A percentile compares a stretch with the other conserved stretches of the same genome.
phyloP scores from a whole-genome alignment of 2,797 vertebrate species.

The Strix occidentalis region DNA sequence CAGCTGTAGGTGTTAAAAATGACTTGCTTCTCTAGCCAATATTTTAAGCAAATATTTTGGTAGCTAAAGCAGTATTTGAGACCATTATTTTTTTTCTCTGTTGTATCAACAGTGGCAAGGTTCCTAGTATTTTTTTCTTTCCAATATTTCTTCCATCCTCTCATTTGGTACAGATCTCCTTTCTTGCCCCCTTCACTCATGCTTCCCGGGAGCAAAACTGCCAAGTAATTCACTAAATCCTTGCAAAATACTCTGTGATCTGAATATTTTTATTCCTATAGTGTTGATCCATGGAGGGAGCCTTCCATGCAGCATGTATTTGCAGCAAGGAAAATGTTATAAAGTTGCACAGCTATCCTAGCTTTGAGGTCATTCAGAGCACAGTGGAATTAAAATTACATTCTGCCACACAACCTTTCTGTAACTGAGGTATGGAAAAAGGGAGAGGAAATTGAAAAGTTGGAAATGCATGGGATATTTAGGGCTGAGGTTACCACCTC shows the following conservation, averaged over 20 bases:
- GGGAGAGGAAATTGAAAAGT: constrained; percentile 44
- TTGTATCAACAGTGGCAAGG: neutral
- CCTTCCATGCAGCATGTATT: neutral
- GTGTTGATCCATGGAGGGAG: neutral
- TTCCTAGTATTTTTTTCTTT: neutral
- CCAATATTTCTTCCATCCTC: neutral
- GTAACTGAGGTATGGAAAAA: neutral
- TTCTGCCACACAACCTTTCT: neutral
- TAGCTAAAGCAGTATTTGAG: neutral
- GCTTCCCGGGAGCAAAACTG: neutral
- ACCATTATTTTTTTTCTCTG: neutral
- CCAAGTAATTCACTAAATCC: neutral
- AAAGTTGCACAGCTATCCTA: neutral
- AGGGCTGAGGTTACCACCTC: constrained; percentile 49
- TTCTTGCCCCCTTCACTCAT: neutral
- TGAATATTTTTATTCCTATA: neutral
- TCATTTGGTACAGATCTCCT: neutral
- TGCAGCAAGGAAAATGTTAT: neutral
- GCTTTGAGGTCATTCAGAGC: neutral
- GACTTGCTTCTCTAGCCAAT: neutral
- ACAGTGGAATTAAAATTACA: constrained; percentile 35
- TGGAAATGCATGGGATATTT: constrained; percentile 38
- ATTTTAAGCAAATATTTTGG: neutral
- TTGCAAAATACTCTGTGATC: neutral
- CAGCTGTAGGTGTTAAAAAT: neutral